phyloP scores from a whole-genome alignment of 37 sponge, comb jelly and placozoan species.

The Geodia barretti region DNA sequence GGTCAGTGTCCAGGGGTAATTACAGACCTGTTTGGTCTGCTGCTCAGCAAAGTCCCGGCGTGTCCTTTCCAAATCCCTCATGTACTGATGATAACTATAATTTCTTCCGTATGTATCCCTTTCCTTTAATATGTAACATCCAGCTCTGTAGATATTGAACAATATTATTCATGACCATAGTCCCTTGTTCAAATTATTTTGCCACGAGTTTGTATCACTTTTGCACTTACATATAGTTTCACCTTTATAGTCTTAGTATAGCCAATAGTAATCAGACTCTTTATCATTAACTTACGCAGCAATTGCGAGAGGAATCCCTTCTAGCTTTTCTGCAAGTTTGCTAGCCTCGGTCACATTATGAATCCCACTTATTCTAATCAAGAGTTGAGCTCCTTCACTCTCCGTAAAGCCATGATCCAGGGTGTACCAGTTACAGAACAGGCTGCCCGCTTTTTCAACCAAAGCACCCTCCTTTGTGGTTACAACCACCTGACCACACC shows the following conservation, averaged over 20 bases:
- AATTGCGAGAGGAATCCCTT: conserved; percentile 8
- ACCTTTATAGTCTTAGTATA: too few relatives aligned
- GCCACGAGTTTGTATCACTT: too few relatives aligned
- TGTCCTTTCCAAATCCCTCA: not conserved
- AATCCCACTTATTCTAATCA: not conserved
- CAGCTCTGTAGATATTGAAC: conserved; percentile 6
- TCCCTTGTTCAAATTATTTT: too few relatives aligned
- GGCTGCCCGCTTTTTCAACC: not conserved
- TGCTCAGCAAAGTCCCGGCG: conserved; percentile 9
- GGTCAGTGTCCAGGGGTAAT: conserved; percentile 13
- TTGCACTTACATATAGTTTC: too few relatives aligned
- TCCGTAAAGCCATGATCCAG: conserved; percentile 9
- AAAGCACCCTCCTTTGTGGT: conserved; percentile 10
- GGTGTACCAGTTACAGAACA: not conserved
- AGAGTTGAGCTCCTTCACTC: not conserved
- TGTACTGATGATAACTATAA: not conserved
- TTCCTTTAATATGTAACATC: conserved; percentile 4
- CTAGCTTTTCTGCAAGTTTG: not conserved
- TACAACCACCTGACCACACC: not conserved
- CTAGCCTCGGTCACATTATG: not conserved
- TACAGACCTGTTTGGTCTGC: not conserved
- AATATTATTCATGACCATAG: too few relatives aligned
- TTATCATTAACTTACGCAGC: conserved; percentile 9
- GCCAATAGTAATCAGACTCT: too few relatives aligned
- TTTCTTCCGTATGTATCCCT: not conserved